Evolutionary conservation across 1,140 invertebrate species (phyloP), one percentile per base, ranked within the genome.

Genomic region (Maconellicoccus hirsutus): DNA sequence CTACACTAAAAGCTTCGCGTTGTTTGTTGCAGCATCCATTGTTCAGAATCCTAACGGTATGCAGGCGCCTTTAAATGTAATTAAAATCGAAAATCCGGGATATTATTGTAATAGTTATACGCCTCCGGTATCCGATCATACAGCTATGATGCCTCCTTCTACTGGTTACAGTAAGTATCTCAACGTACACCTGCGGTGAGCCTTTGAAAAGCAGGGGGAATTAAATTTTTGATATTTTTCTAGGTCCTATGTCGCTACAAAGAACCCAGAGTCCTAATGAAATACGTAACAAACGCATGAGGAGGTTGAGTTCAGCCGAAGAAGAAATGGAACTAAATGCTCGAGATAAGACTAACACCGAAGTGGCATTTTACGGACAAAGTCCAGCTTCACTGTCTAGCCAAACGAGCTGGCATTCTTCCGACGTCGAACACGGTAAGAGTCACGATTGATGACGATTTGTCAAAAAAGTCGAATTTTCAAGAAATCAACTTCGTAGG

Each of bases 41-140:
- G 86, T 96, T 80, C 91, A 94, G 84, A 92, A 93, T 81, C 85
- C 89, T 70, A 89, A 87, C 79, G 89, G 89, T 76, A 84, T 89
- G 72, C 86, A 88, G 77, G 84, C 87, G 73, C 87, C 88, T 77
- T 85, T 90, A 76, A 90, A 88, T 77, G 87, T 87, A 77, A 94
- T 93, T 79, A 96, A 94, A 84, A 86, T 93, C 82, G 93, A 93
- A 84, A 91, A 91, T 77, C 86, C 89, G 75, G 84, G 87, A 66
- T 94, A 93, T 81, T 96, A 96, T 82, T 93, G 91, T 82, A 93
- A 89, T 77, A 95, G 91, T 82, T 94, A 94, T 82, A 90, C 91
- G 75, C 86, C 90, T 75, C 87, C 86, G 73, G 86, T 86, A 72
- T 82, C 86, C 42, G 81, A 83, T 75, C 81, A 83, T 72, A 74